Evolutionary conservation across 2,797 vertebrate species (phyloP).

Genomic region (Rhincodon typus): DNA sequence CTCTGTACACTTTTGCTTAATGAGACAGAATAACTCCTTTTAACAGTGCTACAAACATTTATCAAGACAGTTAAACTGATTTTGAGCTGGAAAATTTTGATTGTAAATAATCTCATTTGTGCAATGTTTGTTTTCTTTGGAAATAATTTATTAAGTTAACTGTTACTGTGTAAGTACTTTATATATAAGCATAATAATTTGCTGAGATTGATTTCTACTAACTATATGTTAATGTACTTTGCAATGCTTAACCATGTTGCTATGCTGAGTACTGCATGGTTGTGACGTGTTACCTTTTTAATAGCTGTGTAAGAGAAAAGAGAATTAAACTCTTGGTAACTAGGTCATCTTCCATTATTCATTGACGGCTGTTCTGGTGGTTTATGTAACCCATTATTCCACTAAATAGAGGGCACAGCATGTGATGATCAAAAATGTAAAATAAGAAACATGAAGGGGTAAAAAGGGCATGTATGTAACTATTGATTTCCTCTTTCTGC

Average conservation of each 20-base stretch:
- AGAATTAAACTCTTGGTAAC: not conserved
- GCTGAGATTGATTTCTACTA: not conserved
- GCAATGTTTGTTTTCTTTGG: not conserved
- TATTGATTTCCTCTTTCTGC: not conserved
- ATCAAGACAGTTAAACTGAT: not conserved
- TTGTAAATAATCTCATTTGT: not conserved
- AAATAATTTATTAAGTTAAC: not conserved
- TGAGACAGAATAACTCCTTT: not conserved
- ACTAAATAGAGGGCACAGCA: not conserved
- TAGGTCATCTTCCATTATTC: not conserved
- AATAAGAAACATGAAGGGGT: not conserved
- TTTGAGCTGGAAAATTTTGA: not conserved
- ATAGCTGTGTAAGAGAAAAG: not conserved
- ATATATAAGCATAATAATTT: not conserved
- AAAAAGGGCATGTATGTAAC: not conserved
- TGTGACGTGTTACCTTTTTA: not conserved
- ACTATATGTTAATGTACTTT: not conserved
- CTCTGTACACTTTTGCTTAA: not conserved
- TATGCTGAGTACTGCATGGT: not conserved
- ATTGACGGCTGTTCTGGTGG: not conserved
- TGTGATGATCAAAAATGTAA: not conserved
- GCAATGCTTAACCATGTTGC: not conserved
- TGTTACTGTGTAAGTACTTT: not conserved
- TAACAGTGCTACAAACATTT: not conserved
- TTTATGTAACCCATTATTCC: not conserved